phyloP scores from a whole-genome alignment of 2,113 vertebrate species.

The Engystomops pustulosus region DNA sequence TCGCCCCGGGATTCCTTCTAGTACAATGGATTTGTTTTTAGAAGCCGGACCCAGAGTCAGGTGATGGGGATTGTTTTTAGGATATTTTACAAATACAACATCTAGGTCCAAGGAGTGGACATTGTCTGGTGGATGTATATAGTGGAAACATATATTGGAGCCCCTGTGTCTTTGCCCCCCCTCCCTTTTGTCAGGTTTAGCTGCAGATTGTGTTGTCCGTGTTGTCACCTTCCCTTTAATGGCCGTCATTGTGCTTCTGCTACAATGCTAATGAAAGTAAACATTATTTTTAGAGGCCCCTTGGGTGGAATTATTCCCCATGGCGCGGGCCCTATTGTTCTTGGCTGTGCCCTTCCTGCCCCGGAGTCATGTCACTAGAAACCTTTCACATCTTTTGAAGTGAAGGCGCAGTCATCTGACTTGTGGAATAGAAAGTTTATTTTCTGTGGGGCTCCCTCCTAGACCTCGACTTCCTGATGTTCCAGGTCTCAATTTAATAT shows the following conservation, averaged over 20 bases:
- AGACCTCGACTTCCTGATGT: background rate
- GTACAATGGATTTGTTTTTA: background rate
- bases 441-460: background rate
- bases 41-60: background rate
- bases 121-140: background rate
- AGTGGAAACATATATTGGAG: no score
- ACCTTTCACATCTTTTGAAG: background rate
- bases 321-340: conserved; percentile 24
- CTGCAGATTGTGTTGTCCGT: background rate
- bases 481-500: background rate
- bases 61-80: background rate
- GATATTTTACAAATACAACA: background rate
- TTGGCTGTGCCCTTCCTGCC: conserved; percentile 50
- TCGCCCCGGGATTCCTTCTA: background rate
- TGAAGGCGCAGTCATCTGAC: no score
- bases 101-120: no score
- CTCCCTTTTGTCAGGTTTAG: background rate
- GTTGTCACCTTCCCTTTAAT: background rate
- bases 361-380: background rate
- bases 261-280: conserved; percentile 18
- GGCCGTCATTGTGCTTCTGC: background rate
- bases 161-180: background rate
- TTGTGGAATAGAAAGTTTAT: background rate
- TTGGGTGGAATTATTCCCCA: conserved; percentile 38
- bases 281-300: conserved; percentile 50